Percentiles rank a stretch among this genome's conserved stretches.
phyloP scores from a whole-genome alignment of 2,113 vertebrate genomes.

The Spea multiplicata region DNA sequence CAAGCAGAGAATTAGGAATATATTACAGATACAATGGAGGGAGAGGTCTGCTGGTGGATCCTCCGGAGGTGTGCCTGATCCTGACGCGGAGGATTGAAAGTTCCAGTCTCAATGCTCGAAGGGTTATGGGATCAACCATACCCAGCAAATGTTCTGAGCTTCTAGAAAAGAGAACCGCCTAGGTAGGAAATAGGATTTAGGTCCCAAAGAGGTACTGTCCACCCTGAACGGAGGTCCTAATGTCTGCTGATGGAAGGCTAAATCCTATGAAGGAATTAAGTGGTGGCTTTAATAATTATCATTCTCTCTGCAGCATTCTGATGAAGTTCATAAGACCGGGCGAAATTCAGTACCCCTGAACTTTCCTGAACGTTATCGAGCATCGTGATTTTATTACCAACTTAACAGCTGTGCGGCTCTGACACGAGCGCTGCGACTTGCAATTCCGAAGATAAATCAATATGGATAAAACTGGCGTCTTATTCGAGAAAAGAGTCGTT shows the following conservation, averaged over 20 bases:
- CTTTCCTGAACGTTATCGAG: not conserved
- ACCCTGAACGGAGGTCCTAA: too few species aligned
- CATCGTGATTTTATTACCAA: conserved; percentile 9
- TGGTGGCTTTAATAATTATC: not conserved
- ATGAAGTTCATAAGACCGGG: conserved; percentile 15
- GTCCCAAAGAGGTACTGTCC: too few species aligned
- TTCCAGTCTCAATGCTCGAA: too few species aligned
- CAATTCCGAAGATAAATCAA: conserved; percentile 27
- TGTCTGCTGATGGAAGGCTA: not conserved
- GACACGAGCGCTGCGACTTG: conserved; percentile 10
- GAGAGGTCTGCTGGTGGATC: too few species aligned
- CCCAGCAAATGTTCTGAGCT: too few species aligned
- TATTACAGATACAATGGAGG: too few species aligned
- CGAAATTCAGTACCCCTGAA: conserved; percentile 14
- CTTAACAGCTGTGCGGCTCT: conserved; percentile 16
- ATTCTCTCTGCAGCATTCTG: not conserved
- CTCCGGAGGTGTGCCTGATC: too few species aligned
- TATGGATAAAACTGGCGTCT: conserved; percentile 10
- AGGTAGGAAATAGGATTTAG: too few species aligned
- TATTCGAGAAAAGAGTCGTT: not conserved
- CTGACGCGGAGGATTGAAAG: too few species aligned
- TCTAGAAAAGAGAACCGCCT: too few species aligned
- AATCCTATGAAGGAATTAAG: not conserved
- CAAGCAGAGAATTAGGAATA: too few species aligned
- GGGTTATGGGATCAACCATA: too few species aligned